phyloP scores from a whole-genome alignment of 2,888 invertebrate species.

The Xanthorhoe designata region DNA sequence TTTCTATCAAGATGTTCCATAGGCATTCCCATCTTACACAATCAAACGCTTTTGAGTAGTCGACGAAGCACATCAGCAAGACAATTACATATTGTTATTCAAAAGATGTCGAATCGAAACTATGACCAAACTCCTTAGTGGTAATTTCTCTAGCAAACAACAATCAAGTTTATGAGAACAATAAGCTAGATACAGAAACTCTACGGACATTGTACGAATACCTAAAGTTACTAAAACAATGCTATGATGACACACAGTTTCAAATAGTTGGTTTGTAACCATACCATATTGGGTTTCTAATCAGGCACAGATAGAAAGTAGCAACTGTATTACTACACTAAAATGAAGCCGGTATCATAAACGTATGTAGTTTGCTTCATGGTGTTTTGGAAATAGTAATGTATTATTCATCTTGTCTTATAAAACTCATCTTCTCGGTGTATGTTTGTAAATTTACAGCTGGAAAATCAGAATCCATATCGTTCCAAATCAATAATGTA shows the following conservation, averaged over 20 bases:
- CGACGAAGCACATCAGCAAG: too few relatives aligned
- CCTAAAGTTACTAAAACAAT: slow-evolving; percentile 12
- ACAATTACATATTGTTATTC: slow-evolving; percentile 1
- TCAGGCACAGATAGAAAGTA: background rate
- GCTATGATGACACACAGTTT: slow-evolving; percentile 5
- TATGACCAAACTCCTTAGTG: slow-evolving; percentile 4
- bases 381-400: background rate
- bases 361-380: background rate
- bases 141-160: slow-evolving; percentile 4
- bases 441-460: background rate
- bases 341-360: background rate
- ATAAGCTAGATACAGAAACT: slow-evolving; percentile 7
- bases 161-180: slow-evolving; percentile 15
- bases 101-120: slow-evolving; percentile 4
- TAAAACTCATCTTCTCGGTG: background rate
- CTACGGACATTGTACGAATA: slow-evolving; percentile 8
- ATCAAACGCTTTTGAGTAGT: too few relatives aligned
- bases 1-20: too few relatives aligned
- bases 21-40: too few relatives aligned
- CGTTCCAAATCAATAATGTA: background rate
- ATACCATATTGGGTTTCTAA: slow-evolving; percentile 8
- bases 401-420: background rate
- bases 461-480: background rate
- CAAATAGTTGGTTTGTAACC: slow-evolving; percentile 6
- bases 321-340: background rate